A percentile compares a stretch with the other conserved stretches of the same genome.
Evolutionary conservation across 2,113 vertebrate genomes (phyloP).

Genomic region (Psittacula cyanocephala): DNA sequence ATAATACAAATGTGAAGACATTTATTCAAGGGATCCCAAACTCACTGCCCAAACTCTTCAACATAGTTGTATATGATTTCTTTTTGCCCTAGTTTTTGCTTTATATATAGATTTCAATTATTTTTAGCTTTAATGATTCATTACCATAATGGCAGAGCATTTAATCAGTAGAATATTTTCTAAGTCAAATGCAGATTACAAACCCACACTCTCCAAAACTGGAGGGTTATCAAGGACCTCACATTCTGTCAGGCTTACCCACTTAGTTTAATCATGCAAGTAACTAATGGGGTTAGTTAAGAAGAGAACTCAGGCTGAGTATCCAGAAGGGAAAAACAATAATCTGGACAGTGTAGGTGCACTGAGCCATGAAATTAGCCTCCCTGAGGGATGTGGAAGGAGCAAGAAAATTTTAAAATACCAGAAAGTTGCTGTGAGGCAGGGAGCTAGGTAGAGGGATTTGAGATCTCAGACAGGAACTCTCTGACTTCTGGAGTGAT

Average conservation of each 20-base stretch:
- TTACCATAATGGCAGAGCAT: not conserved
- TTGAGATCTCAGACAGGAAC: not conserved
- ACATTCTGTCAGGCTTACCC: constrained; percentile 6
- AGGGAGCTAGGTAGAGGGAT: not conserved
- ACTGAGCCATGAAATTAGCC: constrained; percentile 40
- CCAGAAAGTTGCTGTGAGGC: not conserved
- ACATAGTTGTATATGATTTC: not conserved
- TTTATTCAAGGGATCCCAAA: not conserved
- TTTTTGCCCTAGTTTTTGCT: not conserved
- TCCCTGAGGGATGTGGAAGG: not conserved
- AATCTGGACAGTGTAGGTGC: constrained; percentile 9
- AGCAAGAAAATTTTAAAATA: constrained; percentile 13
- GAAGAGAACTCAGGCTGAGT: constrained; percentile 25
- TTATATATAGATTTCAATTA: not conserved
- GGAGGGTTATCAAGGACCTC: not conserved
- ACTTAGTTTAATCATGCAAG: constrained; percentile 36
- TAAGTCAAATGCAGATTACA: constrained; percentile 19
- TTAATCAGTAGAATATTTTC: constrained; percentile 7
- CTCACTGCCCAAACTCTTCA: not conserved
- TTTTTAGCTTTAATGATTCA: not conserved
- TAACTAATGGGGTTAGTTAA: constrained; percentile 26
- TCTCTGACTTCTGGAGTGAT: not conserved
- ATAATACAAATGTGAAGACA: not conserved
- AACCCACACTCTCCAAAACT: not conserved
- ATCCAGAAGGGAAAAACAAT: constrained; percentile 43